Evolutionary conservation across 2,888 invertebrate species (phyloP).

Genomic region (Lucinisca nassula): DNA sequence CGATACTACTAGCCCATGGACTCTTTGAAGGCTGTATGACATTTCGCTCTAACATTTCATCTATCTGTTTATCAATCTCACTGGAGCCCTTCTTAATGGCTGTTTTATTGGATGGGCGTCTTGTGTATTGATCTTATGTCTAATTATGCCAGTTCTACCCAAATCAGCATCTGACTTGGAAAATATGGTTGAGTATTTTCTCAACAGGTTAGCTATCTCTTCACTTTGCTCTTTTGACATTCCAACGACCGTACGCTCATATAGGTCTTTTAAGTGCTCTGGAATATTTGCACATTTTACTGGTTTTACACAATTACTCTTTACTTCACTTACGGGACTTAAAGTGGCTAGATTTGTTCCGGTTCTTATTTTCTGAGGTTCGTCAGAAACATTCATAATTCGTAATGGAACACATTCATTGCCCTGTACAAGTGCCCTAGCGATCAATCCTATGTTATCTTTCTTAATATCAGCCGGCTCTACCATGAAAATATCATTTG

Average conservation of each 20-base stretch:
- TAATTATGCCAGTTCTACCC: conserved; percentile 47
- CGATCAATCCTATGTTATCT: conserved; percentile 33
- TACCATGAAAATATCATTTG: conserved; percentile 10
- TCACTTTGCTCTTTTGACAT: not conserved
- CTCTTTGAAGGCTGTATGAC: conserved; percentile 50
- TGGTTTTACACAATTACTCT: not conserved
- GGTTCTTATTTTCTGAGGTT: conserved; percentile 35
- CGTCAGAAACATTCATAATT: conserved; percentile 55
- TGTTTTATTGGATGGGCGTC: conserved; percentile 55
- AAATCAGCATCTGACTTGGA: conserved; percentile 31
- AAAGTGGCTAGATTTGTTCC: conserved; percentile 47
- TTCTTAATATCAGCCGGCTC: conserved; percentile 32
- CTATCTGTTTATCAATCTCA: conserved; percentile 9
- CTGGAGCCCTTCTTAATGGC: conserved; percentile 44
- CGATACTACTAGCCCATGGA: conserved; percentile 34
- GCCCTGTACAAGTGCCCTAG: conserved; percentile 45
- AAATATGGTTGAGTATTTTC: conserved; percentile 37
- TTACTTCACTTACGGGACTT: conserved; percentile 16
- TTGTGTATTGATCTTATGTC: conserved; percentile 57
- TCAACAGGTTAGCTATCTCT: conserved; percentile 25
- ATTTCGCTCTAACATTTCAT: conserved; percentile 1
- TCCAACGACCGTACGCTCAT: not conserved
- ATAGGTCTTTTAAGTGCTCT: conserved; percentile 23
- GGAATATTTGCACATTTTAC: not conserved
- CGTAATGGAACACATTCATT: conserved; percentile 46